Conservation (phyloP, 2,113 vertebrate species). For the Cranoglanis bouderius region DNA sequence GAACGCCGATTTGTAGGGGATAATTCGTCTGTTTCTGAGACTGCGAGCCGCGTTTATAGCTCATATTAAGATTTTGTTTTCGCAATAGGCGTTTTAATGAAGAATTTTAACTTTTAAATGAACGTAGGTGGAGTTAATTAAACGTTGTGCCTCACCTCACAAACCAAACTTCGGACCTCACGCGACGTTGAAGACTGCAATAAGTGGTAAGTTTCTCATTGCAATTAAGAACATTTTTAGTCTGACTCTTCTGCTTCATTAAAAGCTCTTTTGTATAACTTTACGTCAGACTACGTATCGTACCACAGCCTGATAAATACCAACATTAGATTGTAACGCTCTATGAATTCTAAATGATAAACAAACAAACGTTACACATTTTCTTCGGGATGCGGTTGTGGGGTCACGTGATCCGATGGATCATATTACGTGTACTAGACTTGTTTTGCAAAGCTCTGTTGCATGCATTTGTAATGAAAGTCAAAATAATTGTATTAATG, state of each 20-base stretch:
- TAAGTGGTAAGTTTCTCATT: neutral
- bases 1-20: neutral
- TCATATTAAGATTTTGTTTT: no score
- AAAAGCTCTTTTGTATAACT: no score
- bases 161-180: neutral
- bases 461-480: neutral
- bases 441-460: slow-evolving; percentile 16
- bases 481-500: neutral
- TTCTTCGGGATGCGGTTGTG: neutral
- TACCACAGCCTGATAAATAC: neutral
- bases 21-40: neutral
- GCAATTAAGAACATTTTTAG: neutral
- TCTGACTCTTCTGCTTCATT: neutral
- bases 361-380: neutral
- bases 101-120: no score
- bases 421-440: slow-evolving; percentile 24
- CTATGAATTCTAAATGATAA: neutral
- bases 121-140: neutral
- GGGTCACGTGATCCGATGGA: slow-evolving; percentile 26
- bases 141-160: neutral
- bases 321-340: neutral
- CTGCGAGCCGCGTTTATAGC: neutral
- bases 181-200: neutral
- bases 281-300: neutral
- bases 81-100: neutral